Conservation (phyloP, 2,113 vertebrate genomes). For the Bubo scandiacus region DNA sequence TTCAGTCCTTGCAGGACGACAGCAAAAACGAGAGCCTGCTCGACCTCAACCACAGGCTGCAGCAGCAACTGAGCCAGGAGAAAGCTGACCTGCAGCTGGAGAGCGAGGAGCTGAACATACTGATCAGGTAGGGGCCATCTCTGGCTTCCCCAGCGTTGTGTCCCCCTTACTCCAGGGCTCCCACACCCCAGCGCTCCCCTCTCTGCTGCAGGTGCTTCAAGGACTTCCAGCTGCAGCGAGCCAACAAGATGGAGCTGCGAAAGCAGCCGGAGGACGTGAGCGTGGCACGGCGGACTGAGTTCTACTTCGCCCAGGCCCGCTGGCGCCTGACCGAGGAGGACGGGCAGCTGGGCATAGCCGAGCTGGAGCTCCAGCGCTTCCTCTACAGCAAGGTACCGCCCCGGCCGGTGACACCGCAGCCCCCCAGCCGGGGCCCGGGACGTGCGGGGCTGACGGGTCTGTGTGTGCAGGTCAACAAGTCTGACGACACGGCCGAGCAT, state of each 20-base stretch:
- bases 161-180: background rate
- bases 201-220: constrained; percentile 88
- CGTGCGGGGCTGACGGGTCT: background rate
- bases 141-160: background rate
- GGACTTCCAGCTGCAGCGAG: constrained; percentile 95
- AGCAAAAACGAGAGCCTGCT: constrained; percentile 82
- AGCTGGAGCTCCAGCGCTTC: constrained; percentile 95
- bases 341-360: constrained; percentile 95
- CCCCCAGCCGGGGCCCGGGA: background rate
- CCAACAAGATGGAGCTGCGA: constrained; percentile 95
- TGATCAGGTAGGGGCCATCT: constrained; percentile 84
- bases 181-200: background rate
- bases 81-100: constrained; percentile 94
- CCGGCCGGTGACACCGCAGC: background rate
- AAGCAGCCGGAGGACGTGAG: constrained; percentile 95
- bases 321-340: constrained; percentile 98
- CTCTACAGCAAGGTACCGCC: constrained; percentile 94
- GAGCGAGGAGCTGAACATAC: constrained; percentile 97
- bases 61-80: constrained; percentile 94
- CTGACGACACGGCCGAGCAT: constrained; percentile 97
- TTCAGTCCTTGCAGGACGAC: constrained; percentile 89
- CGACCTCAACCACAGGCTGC: constrained; percentile 88
- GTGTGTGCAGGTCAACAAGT: constrained; percentile 89
- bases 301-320: constrained; percentile 95
- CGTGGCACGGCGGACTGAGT: constrained; percentile 91